phyloP scores from a whole-genome alignment of 2,888 invertebrate genomes.

The Glaucopsyche alexis region DNA sequence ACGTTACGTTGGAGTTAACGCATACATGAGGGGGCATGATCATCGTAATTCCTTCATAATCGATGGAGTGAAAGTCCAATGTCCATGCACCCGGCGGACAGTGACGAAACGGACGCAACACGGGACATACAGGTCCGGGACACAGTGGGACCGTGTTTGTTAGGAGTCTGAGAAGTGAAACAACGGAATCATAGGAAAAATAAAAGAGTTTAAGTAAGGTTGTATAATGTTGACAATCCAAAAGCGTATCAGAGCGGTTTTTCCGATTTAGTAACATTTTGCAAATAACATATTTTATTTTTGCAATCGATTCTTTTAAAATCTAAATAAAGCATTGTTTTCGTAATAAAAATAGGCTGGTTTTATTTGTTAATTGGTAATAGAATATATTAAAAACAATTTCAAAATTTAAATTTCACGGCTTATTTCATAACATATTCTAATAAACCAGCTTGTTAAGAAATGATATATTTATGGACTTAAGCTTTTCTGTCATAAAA shows the following conservation, averaged over 20 bases:
- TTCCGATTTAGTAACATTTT: too few relatives aligned
- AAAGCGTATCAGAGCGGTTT: too few relatives aligned
- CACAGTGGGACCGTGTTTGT: not conserved
- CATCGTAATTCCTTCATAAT: conserved; percentile 26
- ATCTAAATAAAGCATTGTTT: not conserved
- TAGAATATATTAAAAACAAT: not conserved
- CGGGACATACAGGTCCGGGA: not conserved
- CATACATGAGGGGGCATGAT: conserved; percentile 16
- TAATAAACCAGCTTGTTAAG: not conserved
- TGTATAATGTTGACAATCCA: too few relatives aligned
- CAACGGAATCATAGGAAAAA: too few relatives aligned
- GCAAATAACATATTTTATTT: too few relatives aligned
- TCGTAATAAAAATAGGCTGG: not conserved
- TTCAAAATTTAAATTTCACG: not conserved
- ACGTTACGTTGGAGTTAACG: conserved; percentile 26
- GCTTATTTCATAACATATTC: not conserved
- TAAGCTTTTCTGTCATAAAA: not conserved
- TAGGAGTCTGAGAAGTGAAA: not conserved
- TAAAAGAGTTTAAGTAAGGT: too few relatives aligned
- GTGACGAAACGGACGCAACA: conserved; percentile 16
- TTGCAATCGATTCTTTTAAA: not conserved
- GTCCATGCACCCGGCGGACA: conserved; percentile 1
- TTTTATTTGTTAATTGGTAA: not conserved
- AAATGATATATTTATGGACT: not conserved
- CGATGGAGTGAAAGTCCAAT: conserved; percentile 20